Conservation (phyloP, 2,797 vertebrate genomes). For the Tenualosa thibaudeaui region DNA sequence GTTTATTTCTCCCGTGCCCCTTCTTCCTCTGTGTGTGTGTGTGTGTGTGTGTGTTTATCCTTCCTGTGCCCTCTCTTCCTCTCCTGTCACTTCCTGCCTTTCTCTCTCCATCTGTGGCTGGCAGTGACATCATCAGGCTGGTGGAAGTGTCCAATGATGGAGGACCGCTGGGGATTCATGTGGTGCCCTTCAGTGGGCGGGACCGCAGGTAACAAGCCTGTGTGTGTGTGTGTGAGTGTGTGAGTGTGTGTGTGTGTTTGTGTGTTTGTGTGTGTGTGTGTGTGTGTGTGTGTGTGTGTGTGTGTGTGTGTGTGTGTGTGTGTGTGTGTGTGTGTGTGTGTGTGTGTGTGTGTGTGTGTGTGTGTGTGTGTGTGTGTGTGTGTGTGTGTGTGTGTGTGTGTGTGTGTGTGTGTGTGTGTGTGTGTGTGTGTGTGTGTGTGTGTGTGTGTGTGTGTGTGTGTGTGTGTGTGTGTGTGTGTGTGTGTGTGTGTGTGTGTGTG, state of each 20-base stretch:
- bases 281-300: too few relatives aligned
- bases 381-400: background rate
- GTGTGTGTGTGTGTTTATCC: constrained; percentile 38
- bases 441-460: constrained; percentile 19
- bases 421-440: background rate
- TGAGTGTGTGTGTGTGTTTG: constrained; percentile 1
- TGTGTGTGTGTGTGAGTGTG: background rate
- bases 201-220: constrained; percentile 89
- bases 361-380: constrained; percentile 8
- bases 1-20: background rate
- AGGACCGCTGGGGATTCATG: constrained; percentile 96
- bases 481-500: constrained; percentile 16
- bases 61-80: background rate
- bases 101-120: constrained; percentile 68
- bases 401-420: constrained; percentile 18
- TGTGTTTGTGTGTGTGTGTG: too few relatives aligned
- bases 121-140: constrained; percentile 96
- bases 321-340: too few relatives aligned
- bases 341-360: background rate
- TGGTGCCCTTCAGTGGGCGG: constrained; percentile 96
- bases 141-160: constrained; percentile 97
- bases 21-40: constrained; percentile 33
- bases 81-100: background rate
- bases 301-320: too few relatives aligned
- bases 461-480: background rate